These are phyloP conservation scores for Hycleus cichorii DNA, from an alignment of 1,140 invertebrate genomes.

Conservation along the genomic window DNA sequence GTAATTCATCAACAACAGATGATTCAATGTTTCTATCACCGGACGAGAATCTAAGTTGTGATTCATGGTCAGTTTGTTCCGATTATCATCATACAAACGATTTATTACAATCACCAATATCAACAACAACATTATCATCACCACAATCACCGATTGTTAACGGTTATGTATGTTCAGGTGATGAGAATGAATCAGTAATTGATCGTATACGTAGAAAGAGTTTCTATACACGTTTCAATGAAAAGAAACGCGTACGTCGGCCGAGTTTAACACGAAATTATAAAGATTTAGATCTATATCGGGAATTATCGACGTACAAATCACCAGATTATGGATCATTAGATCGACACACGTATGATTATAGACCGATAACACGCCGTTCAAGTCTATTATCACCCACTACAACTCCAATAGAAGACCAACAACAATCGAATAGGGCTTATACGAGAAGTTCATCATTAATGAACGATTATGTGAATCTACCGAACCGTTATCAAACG, in stretches of 20 bases:
- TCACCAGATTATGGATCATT: constrained; percentile 32
- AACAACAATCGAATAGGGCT: constrained; percentile 21
- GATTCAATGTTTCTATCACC: constrained; percentile 50
- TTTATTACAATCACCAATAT: constrained; percentile 40
- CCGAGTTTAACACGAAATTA: constrained; percentile 27
- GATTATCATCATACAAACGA: constrained; percentile 39
- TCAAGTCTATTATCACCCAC: background rate
- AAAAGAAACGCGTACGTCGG: constrained; percentile 56
- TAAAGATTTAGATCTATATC: constrained; percentile 37
- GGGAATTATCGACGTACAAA: constrained; percentile 22
- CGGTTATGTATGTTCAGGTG: constrained; percentile 38
- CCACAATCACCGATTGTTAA: constrained; percentile 23
- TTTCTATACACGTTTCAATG: constrained; percentile 82
- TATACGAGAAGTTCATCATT: constrained; percentile 34
- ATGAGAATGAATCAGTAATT: constrained; percentile 50
- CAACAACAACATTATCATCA: too few species aligned
- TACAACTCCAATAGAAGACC: background rate
- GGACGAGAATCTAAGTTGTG: constrained; percentile 55
- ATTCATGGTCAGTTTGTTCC: constrained; percentile 63
- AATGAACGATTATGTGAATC: constrained; percentile 36
- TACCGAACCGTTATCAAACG: constrained; percentile 31
- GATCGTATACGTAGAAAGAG: constrained; percentile 81
- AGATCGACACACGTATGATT: constrained; percentile 25
- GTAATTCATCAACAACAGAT: constrained; percentile 39
- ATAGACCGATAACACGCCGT: constrained; percentile 14